phyloP scores from a whole-genome alignment of 2,113 vertebrate genomes.

The Xenopus laevis region DNA sequence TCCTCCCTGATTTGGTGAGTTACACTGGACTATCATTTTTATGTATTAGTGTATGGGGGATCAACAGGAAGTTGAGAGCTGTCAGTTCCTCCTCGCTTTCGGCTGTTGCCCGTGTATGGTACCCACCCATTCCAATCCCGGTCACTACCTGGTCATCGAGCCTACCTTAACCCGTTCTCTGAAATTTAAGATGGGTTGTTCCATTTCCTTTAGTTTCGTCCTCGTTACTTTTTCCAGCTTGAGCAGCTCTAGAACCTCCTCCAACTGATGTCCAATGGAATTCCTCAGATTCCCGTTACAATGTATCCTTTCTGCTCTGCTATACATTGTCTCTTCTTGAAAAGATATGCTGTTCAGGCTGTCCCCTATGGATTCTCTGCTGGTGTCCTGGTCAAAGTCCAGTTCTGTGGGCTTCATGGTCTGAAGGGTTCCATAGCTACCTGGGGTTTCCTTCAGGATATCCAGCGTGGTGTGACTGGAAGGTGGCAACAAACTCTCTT shows the following conservation, averaged over 20 bases:
- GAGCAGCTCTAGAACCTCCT: slow-evolving; percentile 68
- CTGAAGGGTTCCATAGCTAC: not conserved
- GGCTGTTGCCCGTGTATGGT: too few relatives aligned
- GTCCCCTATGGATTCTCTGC: not conserved
- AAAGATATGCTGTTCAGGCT: not conserved
- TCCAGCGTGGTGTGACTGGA: slow-evolving; percentile 66
- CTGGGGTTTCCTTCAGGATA: slow-evolving; percentile 68
- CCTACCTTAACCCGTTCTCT: slow-evolving; percentile 77
- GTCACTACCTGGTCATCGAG: not conserved
- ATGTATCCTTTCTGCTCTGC: slow-evolving; percentile 1
- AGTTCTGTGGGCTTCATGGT: slow-evolving; percentile 9
- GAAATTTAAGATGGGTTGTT: slow-evolving; percentile 69
- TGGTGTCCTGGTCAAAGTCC: not conserved
- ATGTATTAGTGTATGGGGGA: too few relatives aligned
- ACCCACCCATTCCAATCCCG: too few relatives aligned
- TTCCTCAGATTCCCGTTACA: not conserved
- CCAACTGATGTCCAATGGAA: slow-evolving; percentile 57
- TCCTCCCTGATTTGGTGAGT: too few relatives aligned
- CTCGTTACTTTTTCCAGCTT: slow-evolving; percentile 13
- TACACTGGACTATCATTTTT: too few relatives aligned
- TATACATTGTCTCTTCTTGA: not conserved
- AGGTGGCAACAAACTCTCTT: slow-evolving; percentile 49
- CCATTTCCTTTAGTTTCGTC: slow-evolving; percentile 64
- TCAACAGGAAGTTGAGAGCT: too few relatives aligned
- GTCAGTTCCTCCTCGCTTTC: too few relatives aligned